Conservation (phyloP, 2,113 vertebrate species). For the Gymnogyps californianus region DNA sequence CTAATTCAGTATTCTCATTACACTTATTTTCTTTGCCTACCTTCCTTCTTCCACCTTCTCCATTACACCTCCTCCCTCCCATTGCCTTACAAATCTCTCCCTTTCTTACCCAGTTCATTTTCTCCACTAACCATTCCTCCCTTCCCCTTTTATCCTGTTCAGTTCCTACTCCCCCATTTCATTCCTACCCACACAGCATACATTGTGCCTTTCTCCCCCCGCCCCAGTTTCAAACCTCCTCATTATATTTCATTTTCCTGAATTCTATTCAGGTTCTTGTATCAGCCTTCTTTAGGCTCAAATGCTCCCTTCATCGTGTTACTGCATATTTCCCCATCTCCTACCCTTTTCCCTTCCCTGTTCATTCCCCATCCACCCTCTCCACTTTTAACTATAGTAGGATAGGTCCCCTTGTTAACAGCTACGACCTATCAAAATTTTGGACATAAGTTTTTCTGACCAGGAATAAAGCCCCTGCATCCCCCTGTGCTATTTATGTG, state of each 20-base stretch:
- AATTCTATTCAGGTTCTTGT: not conserved
- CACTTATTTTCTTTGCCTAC: not conserved
- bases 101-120: not conserved
- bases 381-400: not conserved
- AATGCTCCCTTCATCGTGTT: not conserved
- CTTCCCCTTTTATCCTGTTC: conserved; percentile 1
- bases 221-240: not conserved
- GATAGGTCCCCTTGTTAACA: not conserved
- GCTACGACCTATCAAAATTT: not conserved
- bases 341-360: not conserved
- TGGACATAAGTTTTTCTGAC: not conserved
- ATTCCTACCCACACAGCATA: not conserved
- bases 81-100: not conserved
- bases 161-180: not conserved
- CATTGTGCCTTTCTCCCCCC: not conserved
- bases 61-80: not conserved
- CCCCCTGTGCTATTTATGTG: not conserved
- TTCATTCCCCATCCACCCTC: not conserved
- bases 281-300: not conserved
- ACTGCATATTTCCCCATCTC: not conserved
- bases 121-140: not conserved
- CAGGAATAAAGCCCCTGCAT: not conserved
- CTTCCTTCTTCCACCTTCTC: not conserved
- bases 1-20: not conserved
- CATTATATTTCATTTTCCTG: not conserved